These are phyloP conservation scores for Anguilla marmorata DNA, from an alignment of 2,797 vertebrate species.

Conservation along the genomic window DNA sequence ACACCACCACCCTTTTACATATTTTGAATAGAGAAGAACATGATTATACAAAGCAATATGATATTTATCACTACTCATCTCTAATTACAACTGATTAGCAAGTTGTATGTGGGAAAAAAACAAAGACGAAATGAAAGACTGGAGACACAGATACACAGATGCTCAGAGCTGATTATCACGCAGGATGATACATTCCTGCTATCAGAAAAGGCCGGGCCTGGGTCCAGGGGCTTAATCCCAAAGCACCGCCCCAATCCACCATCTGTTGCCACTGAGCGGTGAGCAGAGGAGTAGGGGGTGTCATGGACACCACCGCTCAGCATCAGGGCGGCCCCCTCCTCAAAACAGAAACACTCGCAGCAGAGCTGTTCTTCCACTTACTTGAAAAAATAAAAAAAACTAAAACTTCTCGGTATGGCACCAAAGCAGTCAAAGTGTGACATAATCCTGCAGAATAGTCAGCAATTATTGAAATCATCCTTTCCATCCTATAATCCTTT, in stretches of 20 bases:
- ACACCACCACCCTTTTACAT: neutral
- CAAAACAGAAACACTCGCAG: neutral
- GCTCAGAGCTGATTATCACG: constrained; percentile 30
- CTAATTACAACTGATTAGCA: constrained; percentile 8
- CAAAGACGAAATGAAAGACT: neutral
- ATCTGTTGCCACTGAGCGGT: constrained; percentile 74
- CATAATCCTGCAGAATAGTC: neutral
- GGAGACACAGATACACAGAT: neutral
- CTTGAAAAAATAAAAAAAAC: neutral
- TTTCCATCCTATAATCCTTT: neutral
- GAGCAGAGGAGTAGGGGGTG: constrained; percentile 60
- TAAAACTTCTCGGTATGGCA: no score
- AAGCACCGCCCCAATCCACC: constrained; percentile 70
- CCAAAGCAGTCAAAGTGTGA: neutral
- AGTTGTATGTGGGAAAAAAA: neutral
- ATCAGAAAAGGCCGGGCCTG: constrained; percentile 46
- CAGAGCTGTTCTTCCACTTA: neutral
- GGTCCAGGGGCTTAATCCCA: constrained; percentile 70
- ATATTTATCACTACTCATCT: constrained; percentile 9
- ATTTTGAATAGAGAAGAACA: neutral
- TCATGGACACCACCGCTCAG: constrained; percentile 60
- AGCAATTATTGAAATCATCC: neutral
- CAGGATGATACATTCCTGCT: constrained; percentile 27
- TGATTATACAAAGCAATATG: neutral
- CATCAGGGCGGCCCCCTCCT: neutral